phyloP scores from a whole-genome alignment of 2,113 vertebrate genomes.

The Corythaeola cristata region DNA sequence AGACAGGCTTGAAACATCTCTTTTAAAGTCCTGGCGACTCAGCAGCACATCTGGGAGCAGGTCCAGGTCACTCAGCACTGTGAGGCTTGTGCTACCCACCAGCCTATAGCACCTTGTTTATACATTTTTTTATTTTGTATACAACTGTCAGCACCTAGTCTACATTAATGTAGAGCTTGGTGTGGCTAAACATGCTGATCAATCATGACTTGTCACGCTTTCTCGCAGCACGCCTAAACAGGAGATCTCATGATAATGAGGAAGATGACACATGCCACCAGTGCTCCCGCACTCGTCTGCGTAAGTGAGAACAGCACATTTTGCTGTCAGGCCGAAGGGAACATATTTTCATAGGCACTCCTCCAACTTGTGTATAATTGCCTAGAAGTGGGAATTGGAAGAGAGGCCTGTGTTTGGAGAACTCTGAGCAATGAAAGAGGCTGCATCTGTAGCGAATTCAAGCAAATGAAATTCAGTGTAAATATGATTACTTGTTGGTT shows the following conservation, averaged over 20 bases:
- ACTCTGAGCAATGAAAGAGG: conserved; percentile 20
- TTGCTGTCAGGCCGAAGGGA: conserved; percentile 62
- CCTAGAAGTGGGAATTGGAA: conserved; percentile 60
- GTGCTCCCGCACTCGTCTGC: conserved; percentile 28
- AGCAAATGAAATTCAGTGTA: background rate
- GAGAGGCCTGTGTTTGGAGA: conserved; percentile 7
- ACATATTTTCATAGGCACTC: conserved; percentile 64
- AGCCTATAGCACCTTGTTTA: background rate
- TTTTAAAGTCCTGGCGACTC: background rate
- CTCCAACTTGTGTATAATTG: conserved; percentile 64
- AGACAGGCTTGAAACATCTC: background rate
- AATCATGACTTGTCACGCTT: background rate
- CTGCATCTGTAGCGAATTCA: conserved; percentile 30
- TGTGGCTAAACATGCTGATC: background rate
- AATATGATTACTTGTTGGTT: background rate
- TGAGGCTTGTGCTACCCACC: background rate
- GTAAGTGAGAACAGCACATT: conserved; percentile 61
- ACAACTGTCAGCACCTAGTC: conserved; percentile 38
- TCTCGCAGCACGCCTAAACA: background rate
- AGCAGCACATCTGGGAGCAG: conserved; percentile 20
- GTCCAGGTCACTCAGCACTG: background rate
- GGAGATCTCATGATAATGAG: conserved; percentile 5
- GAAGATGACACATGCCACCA: conserved; percentile 59
- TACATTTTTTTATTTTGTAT: background rate
- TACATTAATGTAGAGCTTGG: background rate